Base-by-base conservation (phyloP, 2,113 vertebrate species). In the Dromaius novaehollandiae region DNA sequence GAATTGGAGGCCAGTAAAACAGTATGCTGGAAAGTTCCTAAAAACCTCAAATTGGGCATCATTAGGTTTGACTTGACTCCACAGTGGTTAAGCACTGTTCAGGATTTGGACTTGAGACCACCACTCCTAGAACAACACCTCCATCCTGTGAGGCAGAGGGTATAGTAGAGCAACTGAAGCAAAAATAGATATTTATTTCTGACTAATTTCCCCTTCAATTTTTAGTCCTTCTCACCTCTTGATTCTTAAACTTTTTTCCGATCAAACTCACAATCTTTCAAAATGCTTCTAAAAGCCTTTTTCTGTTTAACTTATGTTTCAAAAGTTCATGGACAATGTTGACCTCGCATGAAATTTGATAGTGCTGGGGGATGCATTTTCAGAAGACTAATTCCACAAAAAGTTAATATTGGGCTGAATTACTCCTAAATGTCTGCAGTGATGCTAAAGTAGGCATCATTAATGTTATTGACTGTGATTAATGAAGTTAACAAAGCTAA, bases 401-500 rank as follows among this genome's bases (percentile, higher is more conserved):
- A 82, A 95, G 58, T 89, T 86, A 81, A 82, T 90, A 89, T 90
- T 73, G 60, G 88, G 75, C 64, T 83, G 34, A 92, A 58, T 94
- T 89, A 92, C 56, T 55, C 53, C 48, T 65, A 36, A 79, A 74
- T 63, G 24, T 84, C 88, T 76, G 64, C 36, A 82, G 36, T 22
- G 60, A 56, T 6, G 6, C 36, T 84, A 53, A 94, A 93, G 77
- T 80, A 88, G 60, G n/a, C 46, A 86, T 93, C 71, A 77, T 91
- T 95, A 90, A 66, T 34, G 55, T 68, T 94, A 92, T 64, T 94
- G 94, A 94, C 56, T 64, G 28, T 88, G 82, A 94, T 95, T 94
- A 93, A 94, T 82, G 64, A 34, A 88, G 68, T 92, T 96, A 96
- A 95, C 81, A 95, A 93, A 94, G 56, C 40, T 92, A 96, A 96